Evolutionary conservation across 2,113 vertebrate species (phyloP).

Genomic region (Pseudopodoces humilis): DNA sequence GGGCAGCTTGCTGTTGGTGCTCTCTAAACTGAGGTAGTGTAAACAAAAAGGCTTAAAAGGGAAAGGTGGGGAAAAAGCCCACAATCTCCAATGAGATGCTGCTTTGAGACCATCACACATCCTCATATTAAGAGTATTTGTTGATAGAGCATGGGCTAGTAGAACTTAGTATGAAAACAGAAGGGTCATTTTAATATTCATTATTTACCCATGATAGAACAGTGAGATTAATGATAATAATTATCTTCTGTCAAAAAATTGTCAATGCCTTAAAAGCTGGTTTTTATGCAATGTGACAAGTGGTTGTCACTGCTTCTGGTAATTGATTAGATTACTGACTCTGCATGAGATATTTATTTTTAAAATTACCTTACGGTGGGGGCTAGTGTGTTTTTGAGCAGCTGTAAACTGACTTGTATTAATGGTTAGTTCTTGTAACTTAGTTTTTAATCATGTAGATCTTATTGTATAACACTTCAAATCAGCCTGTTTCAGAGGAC

Average conservation of each 20-base stretch:
- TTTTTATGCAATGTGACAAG: background rate
- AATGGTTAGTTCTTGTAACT: background rate
- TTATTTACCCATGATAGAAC: background rate
- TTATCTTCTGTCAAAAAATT: background rate
- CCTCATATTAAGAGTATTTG: background rate
- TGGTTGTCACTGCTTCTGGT: background rate
- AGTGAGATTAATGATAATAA: background rate
- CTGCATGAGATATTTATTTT: background rate
- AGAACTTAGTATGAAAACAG: background rate
- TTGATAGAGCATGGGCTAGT: background rate
- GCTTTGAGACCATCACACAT: background rate
- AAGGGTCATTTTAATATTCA: background rate
- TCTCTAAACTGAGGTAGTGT: background rate
- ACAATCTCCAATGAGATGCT: background rate
- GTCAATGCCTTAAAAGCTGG: background rate
- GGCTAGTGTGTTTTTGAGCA: background rate
- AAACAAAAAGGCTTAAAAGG: background rate
- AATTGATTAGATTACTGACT: background rate
- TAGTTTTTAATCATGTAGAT: background rate
- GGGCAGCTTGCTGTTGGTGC: background rate
- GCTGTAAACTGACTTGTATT: background rate
- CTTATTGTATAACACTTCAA: background rate
- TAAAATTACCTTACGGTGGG: background rate
- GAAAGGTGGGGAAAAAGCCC: rapidly evolving
- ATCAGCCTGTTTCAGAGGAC: background rate